These are phyloP conservation scores for Carcinoscorpius rotundicauda DNA, from an alignment of 1,140 invertebrate species.

Conservation along the genomic window DNA sequence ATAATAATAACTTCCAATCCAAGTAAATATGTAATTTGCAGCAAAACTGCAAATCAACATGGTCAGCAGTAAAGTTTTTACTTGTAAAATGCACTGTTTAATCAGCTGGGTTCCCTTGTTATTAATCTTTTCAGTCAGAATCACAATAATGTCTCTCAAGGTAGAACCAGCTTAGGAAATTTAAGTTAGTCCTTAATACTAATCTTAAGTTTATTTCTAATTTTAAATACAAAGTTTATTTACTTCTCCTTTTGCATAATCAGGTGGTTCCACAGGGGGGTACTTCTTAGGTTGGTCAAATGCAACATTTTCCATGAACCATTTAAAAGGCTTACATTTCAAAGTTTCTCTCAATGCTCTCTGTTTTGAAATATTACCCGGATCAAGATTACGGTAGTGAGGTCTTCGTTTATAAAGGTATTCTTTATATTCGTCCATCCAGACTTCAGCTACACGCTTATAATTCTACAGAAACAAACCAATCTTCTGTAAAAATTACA, in stretches of 20 bases:
- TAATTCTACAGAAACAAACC: conserved; percentile 11
- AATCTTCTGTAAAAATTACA: too few relatives aligned
- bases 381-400: conserved; percentile 58
- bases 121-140: too few relatives aligned
- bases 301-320: conserved; percentile 93
- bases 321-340: conserved; percentile 54
- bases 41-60: too few relatives aligned
- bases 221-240: conserved; percentile 15
- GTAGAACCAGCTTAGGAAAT: too few relatives aligned
- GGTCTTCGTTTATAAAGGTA: conserved; percentile 43
- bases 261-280: conserved; percentile 78
- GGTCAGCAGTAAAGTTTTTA: too few relatives aligned
- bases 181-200: too few relatives aligned
- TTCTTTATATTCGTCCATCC: conserved; percentile 32
- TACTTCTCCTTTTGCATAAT: conserved; percentile 71
- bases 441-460: conserved; percentile 29
- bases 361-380: conserved; percentile 42
- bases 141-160: too few relatives aligned
- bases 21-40: too few relatives aligned
- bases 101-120: too few relatives aligned
- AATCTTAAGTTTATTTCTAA: background rate
- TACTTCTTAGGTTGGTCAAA: conserved; percentile 84
- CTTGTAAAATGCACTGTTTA: too few relatives aligned
- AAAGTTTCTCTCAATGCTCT: conserved; percentile 29
- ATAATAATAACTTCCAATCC: too few relatives aligned